These are phyloP conservation scores for Aleiodes leptofemur DNA, from an alignment of 2,888 invertebrate genomes.

Conservation along the genomic window DNA sequence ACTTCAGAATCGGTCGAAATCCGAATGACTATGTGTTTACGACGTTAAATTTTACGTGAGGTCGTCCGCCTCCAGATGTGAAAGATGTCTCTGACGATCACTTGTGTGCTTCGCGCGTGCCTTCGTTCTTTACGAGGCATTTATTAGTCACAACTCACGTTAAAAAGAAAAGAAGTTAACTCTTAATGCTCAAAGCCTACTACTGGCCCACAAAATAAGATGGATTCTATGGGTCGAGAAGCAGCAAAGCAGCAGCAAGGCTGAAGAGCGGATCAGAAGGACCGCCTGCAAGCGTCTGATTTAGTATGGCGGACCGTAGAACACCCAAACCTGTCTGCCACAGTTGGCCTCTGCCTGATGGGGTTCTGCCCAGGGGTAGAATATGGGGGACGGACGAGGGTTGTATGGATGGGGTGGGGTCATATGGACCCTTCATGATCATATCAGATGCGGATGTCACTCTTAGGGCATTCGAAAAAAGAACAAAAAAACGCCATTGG, in stretches of 20 bases:
- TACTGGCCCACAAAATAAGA: not conserved
- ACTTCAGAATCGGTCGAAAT: too few species aligned
- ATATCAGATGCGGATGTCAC: slow-evolving; percentile 34
- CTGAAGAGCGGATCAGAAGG: slow-evolving; percentile 68
- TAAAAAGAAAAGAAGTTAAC: not conserved
- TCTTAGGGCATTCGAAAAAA: slow-evolving; percentile 31
- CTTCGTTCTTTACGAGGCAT: slow-evolving; percentile 72
- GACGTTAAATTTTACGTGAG: not conserved
- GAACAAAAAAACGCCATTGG: not conserved
- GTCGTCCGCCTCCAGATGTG: not conserved
- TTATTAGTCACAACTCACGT: slow-evolving; percentile 74
- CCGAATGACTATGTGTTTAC: too few species aligned
- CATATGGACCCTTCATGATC: slow-evolving; percentile 42
- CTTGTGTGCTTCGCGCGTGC: slow-evolving; percentile 64
- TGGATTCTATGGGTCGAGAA: not conserved
- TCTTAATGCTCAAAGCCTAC: too few species aligned
- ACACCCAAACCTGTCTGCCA: slow-evolving; percentile 51
- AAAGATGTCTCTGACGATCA: slow-evolving; percentile 47
- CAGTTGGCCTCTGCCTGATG: slow-evolving; percentile 55
- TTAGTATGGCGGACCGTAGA: slow-evolving; percentile 70
- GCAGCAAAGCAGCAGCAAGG: slow-evolving; percentile 30
- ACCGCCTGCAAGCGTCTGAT: slow-evolving; percentile 74
- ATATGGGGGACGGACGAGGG: slow-evolving; percentile 56
- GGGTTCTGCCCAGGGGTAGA: slow-evolving; percentile 61
- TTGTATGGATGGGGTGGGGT: slow-evolving; percentile 68